These are phyloP conservation scores for Hemitrygon akajei DNA, from an alignment of 2,797 vertebrate genomes.

Conservation along the genomic window DNA sequence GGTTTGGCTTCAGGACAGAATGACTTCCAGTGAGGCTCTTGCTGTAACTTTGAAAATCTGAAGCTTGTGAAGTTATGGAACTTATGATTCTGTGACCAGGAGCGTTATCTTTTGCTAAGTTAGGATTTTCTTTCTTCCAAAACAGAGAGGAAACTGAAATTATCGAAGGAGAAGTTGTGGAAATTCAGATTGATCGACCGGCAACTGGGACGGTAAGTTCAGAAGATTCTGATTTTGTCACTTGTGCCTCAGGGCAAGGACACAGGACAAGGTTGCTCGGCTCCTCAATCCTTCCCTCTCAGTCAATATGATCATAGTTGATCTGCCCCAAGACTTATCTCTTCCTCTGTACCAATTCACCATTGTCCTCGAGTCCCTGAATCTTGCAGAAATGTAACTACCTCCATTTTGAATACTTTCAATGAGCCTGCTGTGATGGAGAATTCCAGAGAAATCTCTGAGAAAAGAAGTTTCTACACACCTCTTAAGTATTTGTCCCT, in stretches of 20 bases:
- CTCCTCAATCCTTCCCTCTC: too few species aligned
- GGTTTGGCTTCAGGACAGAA: background rate
- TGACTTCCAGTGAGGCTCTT: background rate
- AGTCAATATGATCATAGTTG: too few species aligned
- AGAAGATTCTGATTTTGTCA: accelerated
- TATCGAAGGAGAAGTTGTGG: constrained; percentile 93
- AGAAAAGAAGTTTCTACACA: too few species aligned
- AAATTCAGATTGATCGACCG: constrained; percentile 89
- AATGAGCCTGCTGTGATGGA: too few species aligned
- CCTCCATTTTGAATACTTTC: too few species aligned
- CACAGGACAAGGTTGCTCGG: too few species aligned
- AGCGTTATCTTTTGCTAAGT: background rate
- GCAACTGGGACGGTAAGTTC: constrained; percentile 80
- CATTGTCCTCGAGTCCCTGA: too few species aligned
- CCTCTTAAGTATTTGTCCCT: too few species aligned
- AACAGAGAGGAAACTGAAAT: constrained; percentile 87
- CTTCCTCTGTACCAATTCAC: too few species aligned
- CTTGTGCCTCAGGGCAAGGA: background rate
- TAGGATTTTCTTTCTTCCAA: background rate
- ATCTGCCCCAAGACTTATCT: too few species aligned
- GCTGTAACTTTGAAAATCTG: background rate
- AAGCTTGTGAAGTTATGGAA: background rate
- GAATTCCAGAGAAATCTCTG: too few species aligned
- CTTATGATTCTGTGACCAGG: background rate
- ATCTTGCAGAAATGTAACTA: too few species aligned